These are phyloP conservation scores for Malthinus seriepunctatus DNA, from an alignment of 2,888 invertebrate species.

Conservation along the genomic window DNA sequence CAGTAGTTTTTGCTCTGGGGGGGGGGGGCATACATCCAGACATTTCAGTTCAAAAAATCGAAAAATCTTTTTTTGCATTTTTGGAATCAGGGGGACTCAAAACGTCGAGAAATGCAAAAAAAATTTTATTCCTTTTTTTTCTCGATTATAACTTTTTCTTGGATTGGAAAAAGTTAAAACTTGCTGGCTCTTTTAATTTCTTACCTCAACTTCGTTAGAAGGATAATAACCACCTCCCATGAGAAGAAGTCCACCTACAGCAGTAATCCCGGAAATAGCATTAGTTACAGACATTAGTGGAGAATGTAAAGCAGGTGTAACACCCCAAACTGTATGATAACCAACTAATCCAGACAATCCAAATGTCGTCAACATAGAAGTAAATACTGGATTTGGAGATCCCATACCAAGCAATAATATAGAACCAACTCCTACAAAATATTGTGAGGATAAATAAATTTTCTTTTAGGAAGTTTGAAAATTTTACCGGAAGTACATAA, in stretches of 20 bases:
- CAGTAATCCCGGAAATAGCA: conserved; percentile 89
- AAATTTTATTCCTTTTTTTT: no score
- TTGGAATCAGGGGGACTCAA: no score
- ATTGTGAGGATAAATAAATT: conserved; percentile 1
- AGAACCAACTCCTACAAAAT: conserved; percentile 65
- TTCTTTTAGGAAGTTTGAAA: background rate
- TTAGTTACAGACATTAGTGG: conserved; percentile 93
- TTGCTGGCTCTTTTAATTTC: background rate
- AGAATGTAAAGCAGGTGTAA: conserved; percentile 87
- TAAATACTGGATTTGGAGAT: conserved; percentile 84
- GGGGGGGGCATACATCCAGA: no score
- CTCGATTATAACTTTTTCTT: no score
- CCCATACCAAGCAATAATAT: conserved; percentile 70
- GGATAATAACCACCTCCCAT: conserved; percentile 84
- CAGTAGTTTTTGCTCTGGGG: no score
- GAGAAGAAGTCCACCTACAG: conserved; percentile 84
- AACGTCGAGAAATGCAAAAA: no score
- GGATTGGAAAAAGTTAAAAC: no score
- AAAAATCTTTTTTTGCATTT: no score
- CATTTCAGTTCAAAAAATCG: no score
- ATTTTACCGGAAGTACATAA: conserved; percentile 67
- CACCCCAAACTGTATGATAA: conserved; percentile 92
- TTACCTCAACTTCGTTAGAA: conserved; percentile 73
- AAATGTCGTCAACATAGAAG: conserved; percentile 85
- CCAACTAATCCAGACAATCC: conserved; percentile 80